Evolutionary conservation across 2,113 vertebrate species (phyloP).

Genomic region (Ciconia boyciana): DNA sequence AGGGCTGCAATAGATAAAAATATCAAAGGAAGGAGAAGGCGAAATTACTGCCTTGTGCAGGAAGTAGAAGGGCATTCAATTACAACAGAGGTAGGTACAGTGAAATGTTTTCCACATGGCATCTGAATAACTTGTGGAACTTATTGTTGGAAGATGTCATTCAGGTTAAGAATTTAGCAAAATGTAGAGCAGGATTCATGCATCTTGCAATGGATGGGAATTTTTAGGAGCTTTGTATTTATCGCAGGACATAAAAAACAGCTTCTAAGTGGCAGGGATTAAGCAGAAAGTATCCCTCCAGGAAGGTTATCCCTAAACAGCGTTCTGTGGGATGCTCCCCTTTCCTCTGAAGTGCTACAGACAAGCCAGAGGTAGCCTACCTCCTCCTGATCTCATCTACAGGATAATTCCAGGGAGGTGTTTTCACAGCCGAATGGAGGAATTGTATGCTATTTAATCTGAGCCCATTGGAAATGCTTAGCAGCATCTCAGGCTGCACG

Average conservation of each 20-base stretch:
- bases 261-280: neutral
- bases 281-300: neutral
- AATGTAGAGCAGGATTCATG: neutral
- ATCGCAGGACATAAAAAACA: neutral
- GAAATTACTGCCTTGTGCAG: neutral
- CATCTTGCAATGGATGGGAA: neutral
- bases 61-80: neutral
- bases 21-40: neutral
- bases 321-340: neutral
- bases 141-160: neutral
- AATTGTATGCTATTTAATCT: neutral
- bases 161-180: neutral
- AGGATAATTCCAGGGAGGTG: neutral
- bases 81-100: neutral
- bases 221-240: neutral
- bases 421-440: neutral
- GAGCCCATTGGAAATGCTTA: neutral
- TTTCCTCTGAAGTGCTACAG: neutral
- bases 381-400: neutral
- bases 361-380: neutral
- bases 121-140: neutral
- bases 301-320: slow-evolving; percentile 2
- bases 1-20: neutral
- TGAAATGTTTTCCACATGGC: neutral
- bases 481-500: neutral